These are phyloP conservation scores for Epinotia ramella DNA, from an alignment of 2,888 invertebrate genomes.

Conservation along the genomic window DNA sequence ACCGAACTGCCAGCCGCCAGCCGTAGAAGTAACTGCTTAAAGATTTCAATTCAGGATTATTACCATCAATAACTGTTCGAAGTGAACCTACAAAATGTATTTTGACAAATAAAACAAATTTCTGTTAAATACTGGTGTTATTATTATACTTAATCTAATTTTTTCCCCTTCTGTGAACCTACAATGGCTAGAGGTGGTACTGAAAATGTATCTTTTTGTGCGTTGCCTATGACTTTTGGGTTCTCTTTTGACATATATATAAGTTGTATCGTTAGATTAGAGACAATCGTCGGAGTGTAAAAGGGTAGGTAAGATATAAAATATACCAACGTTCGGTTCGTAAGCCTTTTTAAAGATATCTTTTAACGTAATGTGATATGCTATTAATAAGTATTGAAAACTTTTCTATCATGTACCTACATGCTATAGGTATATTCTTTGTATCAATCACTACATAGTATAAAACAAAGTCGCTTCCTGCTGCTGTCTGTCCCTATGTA, in stretches of 20 bases:
- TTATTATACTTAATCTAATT: background rate
- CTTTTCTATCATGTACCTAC: background rate
- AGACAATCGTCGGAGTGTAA: background rate
- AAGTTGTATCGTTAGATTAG: background rate
- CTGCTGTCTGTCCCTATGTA: too few species aligned
- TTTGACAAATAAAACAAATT: conserved; percentile 26
- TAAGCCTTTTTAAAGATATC: too few species aligned
- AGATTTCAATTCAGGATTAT: conserved; percentile 27
- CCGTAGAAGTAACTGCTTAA: conserved; percentile 44
- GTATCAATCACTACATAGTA: too few species aligned
- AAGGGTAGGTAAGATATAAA: background rate
- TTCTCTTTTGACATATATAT: background rate
- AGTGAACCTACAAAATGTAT: background rate
- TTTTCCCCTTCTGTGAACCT: background rate
- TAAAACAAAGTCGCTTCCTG: too few species aligned
- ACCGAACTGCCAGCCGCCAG: conserved; percentile 41
- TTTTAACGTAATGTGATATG: background rate
- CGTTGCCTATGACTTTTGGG: too few species aligned
- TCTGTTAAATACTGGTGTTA: conserved; percentile 16
- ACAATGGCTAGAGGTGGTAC: too few species aligned
- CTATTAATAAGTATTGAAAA: background rate
- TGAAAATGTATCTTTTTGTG: too few species aligned
- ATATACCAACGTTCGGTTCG: too few species aligned
- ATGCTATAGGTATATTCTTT: too few species aligned
- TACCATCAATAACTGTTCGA: background rate